Base-by-base conservation (phyloP, 2,797 vertebrate species). In the Leptoclinus maculatus region DNA sequence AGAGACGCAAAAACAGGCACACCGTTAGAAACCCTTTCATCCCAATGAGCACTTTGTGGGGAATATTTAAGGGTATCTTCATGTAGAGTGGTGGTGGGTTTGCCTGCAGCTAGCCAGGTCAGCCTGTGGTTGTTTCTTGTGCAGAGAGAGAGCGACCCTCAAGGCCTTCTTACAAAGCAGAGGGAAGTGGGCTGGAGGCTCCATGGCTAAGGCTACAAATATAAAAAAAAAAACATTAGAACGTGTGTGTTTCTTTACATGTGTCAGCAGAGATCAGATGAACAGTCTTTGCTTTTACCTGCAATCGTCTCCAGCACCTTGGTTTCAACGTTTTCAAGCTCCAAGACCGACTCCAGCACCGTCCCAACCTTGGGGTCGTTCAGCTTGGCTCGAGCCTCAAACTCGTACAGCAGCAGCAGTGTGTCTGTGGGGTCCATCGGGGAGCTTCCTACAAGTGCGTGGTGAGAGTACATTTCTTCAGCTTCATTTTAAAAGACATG, bases 401-500 rank as follows among this genome's bases (percentile, higher is more conserved):
- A 98, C 80, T 99, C 97, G 77, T 98, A 99, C 66, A 99, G 92
- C 67, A 98, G 91, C 87, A 99, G 89, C 71, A 99, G 83, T 0
- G 93, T 95, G 58, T 97, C 96, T 72, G 96, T 97, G 17, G 93
- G 94, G 88, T 98, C 97, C 83, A 78, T 86, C 38, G 90, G 84
- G 89, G 94, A 94, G 79, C 95, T 94, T 77, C 95, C 98, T 99
- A 82, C 47, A 25, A 73, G 63, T 63, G 23, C 14, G 74, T 16
- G 25, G 45, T 32, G 5, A 63, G 34, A 43, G 68, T 19, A 64
- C 7, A 73, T 67, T 45, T 74, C 14, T 38, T 57, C 12, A 58
- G 11, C 16, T 76, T 9, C 53, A 14, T 39, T 67, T 54, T 57
- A 14, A 64, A 66, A 51, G 43, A 51, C 0, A 1, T 32, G 8